Evolutionary conservation across 2,888 invertebrate species (phyloP), one percentile per base, ranked within the genome.

Genomic region (Carterocephalus palaemon): DNA sequence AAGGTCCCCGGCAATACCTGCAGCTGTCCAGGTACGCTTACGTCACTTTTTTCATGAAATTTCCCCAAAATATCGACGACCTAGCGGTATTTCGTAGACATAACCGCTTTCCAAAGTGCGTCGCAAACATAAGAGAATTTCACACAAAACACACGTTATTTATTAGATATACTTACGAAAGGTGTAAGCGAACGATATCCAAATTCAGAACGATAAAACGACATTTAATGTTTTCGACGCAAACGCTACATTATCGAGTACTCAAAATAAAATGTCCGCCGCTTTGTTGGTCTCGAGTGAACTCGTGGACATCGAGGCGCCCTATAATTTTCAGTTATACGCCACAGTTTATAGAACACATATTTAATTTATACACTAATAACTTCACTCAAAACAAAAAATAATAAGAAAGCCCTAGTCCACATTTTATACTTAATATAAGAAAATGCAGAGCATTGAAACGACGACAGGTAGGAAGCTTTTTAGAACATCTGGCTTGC

Each of bases 191-290:
- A 76, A 83, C 78, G 75, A 81, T 82, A 78, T 80, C 71, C 75
- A 67, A 81, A 80, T 75, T 71, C 75, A 76, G 75, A 79, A 85
- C 82, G 76, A 85, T 82, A 81, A 83, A 86, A 84, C 77, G 81
- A 83, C 85, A 85, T 86, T 75, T 62, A 85, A 83, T 83, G 75
- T 85, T 83, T 82, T 79, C 82, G 70, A 83, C 75, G 78, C 85
- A 82, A 84, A 82, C 76, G 84, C 87, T 87, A 88, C 87, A 88
- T 87, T 86, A 86, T 88, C 83, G 80, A 85, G 78, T 81, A 82
- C 81, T 85, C 84, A 84, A 87, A 87, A 88, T 88, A 88, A 88
- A 87, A 88, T 88, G 87, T 88, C 87, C 86, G 87, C 87, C 87
- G 87, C 87, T 85, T 85, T 84, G 86, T 86, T 84, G 85, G 85